Evolutionary conservation across 2,888 invertebrate species (phyloP), one percentile per base, ranked within the genome.

Genomic region (Chloroclystis v-ata): DNA sequence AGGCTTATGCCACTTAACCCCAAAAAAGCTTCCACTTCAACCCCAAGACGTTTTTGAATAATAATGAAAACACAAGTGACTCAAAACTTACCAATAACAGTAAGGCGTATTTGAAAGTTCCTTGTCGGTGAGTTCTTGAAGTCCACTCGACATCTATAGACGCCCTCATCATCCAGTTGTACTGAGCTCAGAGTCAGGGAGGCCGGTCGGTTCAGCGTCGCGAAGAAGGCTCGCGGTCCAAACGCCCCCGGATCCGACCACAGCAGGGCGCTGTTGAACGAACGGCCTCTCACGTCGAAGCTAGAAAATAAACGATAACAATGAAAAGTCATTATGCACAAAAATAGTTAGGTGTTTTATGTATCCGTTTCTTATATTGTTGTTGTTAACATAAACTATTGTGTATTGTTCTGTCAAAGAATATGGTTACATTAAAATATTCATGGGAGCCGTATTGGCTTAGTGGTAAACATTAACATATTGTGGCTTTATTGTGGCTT

Each of bases 71-170:
- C 5, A 20, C 9, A 8, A 26, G 4, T 26, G 8, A 8, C 9
- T 9, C 25, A 7, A 29, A 7, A 88, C 93, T 93, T 87, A 97
- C 97, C 95, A 77, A 96, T 95, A 66, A 97, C 96, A 68, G 95
- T 95, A 60, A 97, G 91, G 75, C 94, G 93, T 77, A 96, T 94
- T 70, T 95, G 94, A 78, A 95, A 94, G 78, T 95, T 96, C 65
- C 95, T 91, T 9, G 96, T 96, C 24, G 96, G 95, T 6, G 95
- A 94, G 70, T 95, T 95, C 66, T 94, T 93, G 81, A 96, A 97
- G 83, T 97, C 96, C 25, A 97, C 96, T 54, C 97, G 89, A 78
- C 97, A 97, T 60, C 96, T 89, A 83, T 97, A 97, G 47, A 90
- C 89, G 37, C 96, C 96, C 72, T 96, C 96, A 66, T 97, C 97